These are phyloP conservation scores for Actias luna DNA, from an alignment of 2,888 invertebrate species.

Conservation along the genomic window DNA sequence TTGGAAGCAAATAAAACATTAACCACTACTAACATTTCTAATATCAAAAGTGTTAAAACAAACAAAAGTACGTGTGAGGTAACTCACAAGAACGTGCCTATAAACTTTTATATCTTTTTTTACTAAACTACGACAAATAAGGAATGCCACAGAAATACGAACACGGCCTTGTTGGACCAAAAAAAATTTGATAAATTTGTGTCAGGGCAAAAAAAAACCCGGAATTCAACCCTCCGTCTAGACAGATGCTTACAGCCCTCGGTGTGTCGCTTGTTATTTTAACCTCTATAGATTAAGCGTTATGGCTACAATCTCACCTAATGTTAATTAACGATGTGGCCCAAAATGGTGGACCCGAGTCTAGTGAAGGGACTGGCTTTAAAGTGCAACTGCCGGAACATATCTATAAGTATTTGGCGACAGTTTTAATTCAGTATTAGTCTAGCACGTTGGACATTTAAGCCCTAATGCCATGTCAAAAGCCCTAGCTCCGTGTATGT, in stretches of 20 bases:
- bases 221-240: conserved; percentile 50
- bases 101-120: conserved; percentile 17
- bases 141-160: conserved; percentile 16
- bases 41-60: not conserved
- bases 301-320: too few species aligned
- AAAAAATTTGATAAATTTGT: conserved; percentile 60
- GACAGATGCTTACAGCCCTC: conserved; percentile 24
- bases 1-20: too few species aligned
- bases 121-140: conserved; percentile 21
- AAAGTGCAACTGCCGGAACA: too few species aligned
- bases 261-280: conserved; percentile 23
- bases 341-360: too few species aligned
- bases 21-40: not conserved
- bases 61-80: conserved; percentile 7
- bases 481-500: too few species aligned
- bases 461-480: too few species aligned
- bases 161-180: conserved; percentile 18
- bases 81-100: not conserved
- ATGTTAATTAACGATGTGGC: too few species aligned
- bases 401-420: too few species aligned
- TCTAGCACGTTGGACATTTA: too few species aligned
- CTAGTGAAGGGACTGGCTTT: too few species aligned
- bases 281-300: too few species aligned
- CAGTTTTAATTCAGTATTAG: too few species aligned
- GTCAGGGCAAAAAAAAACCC: conserved; percentile 37